Conservation (phyloP, 2,797 vertebrate species). For the Sarcoramphus papa region DNA sequence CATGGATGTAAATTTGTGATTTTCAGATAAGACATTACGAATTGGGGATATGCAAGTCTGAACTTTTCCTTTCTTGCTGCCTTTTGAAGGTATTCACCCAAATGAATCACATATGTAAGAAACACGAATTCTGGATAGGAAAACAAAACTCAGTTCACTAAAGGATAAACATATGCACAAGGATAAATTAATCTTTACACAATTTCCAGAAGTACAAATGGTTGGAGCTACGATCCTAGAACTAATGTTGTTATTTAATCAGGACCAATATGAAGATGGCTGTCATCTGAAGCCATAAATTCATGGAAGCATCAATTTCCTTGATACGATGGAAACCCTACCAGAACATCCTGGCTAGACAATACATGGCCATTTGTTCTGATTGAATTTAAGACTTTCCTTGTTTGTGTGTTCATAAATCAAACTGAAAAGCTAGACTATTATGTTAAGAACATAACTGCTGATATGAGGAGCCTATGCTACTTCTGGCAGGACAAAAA, state of each 20-base stretch:
- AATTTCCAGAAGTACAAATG: neutral
- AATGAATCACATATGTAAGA: neutral
- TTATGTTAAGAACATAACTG: neutral
- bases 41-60: neutral
- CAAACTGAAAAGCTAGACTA: neutral
- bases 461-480: neutral
- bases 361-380: neutral
- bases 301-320: neutral
- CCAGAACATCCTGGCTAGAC: neutral
- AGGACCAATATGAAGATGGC: neutral
- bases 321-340: neutral
- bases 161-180: neutral
- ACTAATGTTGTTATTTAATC: neutral
- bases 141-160: neutral
- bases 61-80: neutral
- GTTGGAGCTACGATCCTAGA: neutral
- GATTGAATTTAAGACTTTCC: neutral
- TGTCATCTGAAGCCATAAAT: neutral
- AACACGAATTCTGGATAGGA: neutral
- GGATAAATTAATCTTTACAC: neutral
- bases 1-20: neutral
- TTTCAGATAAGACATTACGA: neutral
- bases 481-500: neutral
- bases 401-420: neutral
- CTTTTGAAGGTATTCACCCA: neutral